Base-by-base conservation (phyloP, 2,888 invertebrate species). In the Cosmia trapezina region DNA sequence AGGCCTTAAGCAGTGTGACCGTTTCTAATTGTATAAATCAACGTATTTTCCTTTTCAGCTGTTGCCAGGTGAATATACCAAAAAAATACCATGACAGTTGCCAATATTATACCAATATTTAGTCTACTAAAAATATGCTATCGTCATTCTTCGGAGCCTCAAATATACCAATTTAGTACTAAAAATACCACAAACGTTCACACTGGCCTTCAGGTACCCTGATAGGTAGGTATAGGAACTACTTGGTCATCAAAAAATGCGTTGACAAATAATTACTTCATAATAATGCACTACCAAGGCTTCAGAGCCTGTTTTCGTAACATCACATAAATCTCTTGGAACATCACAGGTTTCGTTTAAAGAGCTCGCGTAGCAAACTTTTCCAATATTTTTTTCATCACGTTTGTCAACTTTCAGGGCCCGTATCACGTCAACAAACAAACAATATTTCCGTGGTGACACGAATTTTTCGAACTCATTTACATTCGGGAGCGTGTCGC, bases 331-430 rank as follows among this genome's bases (percentile, higher is more conserved):
- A 87, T 85, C 86, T 86, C 70, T 59, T 70, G 45, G 64, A 85
- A 84, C 86, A 84, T 86, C 85, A 81, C 76, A 79, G 86, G 84
- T 86, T 88, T 86, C 87, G 81, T 88, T 92, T 91, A 89, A 90
- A 89, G 87, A 91, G 88, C 85, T 89, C 84, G 80, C 78, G 81
- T 78, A 78, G 73, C 65, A 90, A 95, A 94, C 92, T 95, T 95
- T 93, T 91, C 92, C 93, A 94, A 95, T 95, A 95, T 94, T 94
- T 94, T 94, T 94, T 93, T 92, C 92, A 93, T 94, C 92, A 91
- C 89, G 91, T 92, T 92, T 92, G 92, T 93, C 92, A 94, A 93
- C 90, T 92, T 91, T 81, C 86, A 81, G 83, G 86, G 82, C 84
- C 85, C 85, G 90, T 91, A 91, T 93, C 92, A 91, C 90, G 90